A percentile compares a stretch with the other conserved stretches of the same genome.
Evolutionary conservation across 2,113 vertebrate genomes (phyloP).

Genomic region (Protobothrops flavoviridis): DNA sequence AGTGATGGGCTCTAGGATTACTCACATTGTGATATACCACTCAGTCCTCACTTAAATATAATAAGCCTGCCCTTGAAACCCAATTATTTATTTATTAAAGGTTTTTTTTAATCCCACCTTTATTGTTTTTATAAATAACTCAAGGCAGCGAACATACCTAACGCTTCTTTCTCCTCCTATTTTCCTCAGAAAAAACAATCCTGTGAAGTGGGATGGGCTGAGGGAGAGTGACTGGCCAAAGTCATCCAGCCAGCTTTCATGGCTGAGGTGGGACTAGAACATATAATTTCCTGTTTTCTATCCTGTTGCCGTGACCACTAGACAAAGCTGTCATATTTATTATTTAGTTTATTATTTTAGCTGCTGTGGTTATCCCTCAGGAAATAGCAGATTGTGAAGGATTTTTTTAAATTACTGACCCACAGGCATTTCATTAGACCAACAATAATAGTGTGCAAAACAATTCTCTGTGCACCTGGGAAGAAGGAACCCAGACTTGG

Average conservation of each 20-base stretch:
- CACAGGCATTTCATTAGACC: background rate
- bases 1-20: background rate
- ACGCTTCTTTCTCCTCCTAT: background rate
- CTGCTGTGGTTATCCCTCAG: background rate
- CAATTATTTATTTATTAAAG: background rate
- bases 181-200: background rate
- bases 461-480: background rate
- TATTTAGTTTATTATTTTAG: background rate
- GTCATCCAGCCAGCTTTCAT: background rate
- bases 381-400: background rate
- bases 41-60: background rate
- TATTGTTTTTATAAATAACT: background rate
- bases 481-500: background rate
- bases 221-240: background rate
- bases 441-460: background rate
- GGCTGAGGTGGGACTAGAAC: background rate
- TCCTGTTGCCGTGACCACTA: background rate
- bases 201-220: background rate
- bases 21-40: background rate
- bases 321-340: background rate
- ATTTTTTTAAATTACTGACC: background rate
- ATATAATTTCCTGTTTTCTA: background rate
- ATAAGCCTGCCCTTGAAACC: background rate
- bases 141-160: background rate
- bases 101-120: background rate